These are phyloP conservation scores for Melitaea athalia DNA, from an alignment of 2,888 invertebrate genomes.

Conservation along the genomic window DNA sequence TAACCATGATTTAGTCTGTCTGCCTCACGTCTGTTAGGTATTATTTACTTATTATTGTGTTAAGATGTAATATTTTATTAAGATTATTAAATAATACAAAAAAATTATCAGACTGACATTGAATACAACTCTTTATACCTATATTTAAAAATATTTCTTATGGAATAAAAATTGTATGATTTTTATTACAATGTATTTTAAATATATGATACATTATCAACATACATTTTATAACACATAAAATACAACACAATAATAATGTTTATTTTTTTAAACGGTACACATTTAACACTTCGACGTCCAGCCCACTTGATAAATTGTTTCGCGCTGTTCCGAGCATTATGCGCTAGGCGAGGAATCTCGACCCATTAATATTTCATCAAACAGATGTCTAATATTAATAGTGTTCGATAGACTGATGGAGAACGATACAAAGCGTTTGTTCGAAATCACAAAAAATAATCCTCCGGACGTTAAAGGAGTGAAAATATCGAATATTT, in stretches of 20 bases:
- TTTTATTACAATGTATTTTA: too few species aligned
- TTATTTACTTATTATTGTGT: too few species aligned
- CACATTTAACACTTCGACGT: constrained; percentile 66
- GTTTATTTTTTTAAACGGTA: constrained; percentile 43
- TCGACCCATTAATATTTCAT: constrained; percentile 73
- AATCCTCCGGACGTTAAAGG: constrained; percentile 47
- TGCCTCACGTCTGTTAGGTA: too few species aligned
- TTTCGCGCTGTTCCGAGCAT: constrained; percentile 46
- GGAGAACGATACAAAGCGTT: constrained; percentile 42
- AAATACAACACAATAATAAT: neutral
- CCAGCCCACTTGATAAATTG: constrained; percentile 62
- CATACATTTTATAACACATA: neutral
- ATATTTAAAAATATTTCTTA: too few species aligned
- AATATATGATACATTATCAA: neutral
- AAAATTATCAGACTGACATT: too few species aligned
- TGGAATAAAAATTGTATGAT: too few species aligned
- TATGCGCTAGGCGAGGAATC: constrained; percentile 58
- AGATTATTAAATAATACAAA: too few species aligned
- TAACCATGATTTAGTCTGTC: too few species aligned
- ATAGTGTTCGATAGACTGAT: constrained; percentile 49
- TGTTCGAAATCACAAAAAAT: constrained; percentile 48
- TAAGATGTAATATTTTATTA: too few species aligned
- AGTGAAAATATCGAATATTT: constrained; percentile 54
- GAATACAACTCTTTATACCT: too few species aligned
- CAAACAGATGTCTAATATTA: constrained; percentile 63